Evolutionary conservation across 2,888 invertebrate genomes (phyloP).

Genomic region (Lagria hirta): DNA sequence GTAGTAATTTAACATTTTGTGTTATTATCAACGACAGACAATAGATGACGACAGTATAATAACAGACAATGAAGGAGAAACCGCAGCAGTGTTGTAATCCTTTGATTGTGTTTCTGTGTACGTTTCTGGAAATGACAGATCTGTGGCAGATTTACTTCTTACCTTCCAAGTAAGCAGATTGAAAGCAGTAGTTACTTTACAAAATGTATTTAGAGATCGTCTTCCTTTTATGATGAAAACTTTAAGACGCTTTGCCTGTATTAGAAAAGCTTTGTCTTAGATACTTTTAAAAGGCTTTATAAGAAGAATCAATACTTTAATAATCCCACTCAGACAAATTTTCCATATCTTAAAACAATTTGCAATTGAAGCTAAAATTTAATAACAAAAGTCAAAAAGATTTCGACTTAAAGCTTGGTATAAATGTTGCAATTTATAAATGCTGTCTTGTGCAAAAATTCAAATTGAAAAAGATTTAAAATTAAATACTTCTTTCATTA

Average conservation of each 20-base stretch:
- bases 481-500: too few species aligned
- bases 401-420: too few species aligned
- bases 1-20: slow-evolving; percentile 14
- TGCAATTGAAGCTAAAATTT: too few species aligned
- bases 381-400: too few species aligned
- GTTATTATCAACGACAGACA: slow-evolving; percentile 6
- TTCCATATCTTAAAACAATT: too few species aligned
- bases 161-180: slow-evolving; percentile 41
- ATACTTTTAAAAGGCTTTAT: too few species aligned
- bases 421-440: too few species aligned
- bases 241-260: too few species aligned
- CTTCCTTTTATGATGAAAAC: slow-evolving; percentile 43
- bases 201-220: slow-evolving; percentile 32
- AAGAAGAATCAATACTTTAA: too few species aligned
- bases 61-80: slow-evolving; percentile 22
- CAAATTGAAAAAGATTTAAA: too few species aligned
- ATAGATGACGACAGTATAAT: slow-evolving; percentile 11
- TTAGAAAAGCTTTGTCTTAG: slow-evolving; percentile 4
- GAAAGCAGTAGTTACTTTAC: slow-evolving; percentile 34
- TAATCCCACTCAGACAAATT: too few species aligned
- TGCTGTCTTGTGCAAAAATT: too few species aligned
- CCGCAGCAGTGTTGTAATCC: slow-evolving; percentile 39
- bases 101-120: slow-evolving; percentile 43
- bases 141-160: slow-evolving; percentile 41
- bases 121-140: slow-evolving; percentile 43